These are phyloP conservation scores for Muntiacus reevesi DNA, from an alignment of 2,113 vertebrate genomes.

Conservation along the genomic window DNA sequence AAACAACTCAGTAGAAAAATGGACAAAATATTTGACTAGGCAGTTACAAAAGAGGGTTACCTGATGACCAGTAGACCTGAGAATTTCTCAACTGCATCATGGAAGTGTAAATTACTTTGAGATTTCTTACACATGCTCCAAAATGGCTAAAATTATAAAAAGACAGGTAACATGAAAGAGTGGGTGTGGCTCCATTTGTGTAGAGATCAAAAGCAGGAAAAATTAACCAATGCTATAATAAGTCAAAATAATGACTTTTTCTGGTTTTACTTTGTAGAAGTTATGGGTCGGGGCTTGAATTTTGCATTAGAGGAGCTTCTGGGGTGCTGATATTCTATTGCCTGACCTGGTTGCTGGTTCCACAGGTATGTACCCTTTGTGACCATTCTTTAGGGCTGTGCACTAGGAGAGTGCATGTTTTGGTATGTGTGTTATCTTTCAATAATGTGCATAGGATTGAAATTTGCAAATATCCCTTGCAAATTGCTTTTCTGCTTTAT, in stretches of 20 bases:
- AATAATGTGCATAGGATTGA: background rate
- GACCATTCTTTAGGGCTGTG: background rate
- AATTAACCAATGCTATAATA: background rate
- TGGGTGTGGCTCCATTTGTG: background rate
- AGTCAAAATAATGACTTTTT: background rate
- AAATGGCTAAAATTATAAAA: background rate
- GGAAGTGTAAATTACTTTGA: background rate
- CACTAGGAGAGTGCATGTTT: background rate
- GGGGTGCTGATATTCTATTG: background rate
- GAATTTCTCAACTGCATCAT: background rate
- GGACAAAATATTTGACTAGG: background rate
- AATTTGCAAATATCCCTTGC: background rate
- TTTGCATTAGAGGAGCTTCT: background rate
- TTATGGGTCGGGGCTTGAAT: background rate
- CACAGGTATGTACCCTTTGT: background rate
- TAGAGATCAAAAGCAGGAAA: background rate
- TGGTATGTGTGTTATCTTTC: background rate
- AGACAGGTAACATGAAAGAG: background rate
- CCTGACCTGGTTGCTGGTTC: background rate
- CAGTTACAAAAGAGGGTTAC: background rate
- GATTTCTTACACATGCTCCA: background rate
- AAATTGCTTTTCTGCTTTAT: background rate
- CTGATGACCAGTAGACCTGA: background rate
- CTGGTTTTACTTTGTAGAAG: background rate
- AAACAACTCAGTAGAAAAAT: background rate